Evolutionary conservation across 2,113 vertebrate species (phyloP), one percentile per base, ranked within the genome.

Genomic region (Salvelinus sp.): DNA sequence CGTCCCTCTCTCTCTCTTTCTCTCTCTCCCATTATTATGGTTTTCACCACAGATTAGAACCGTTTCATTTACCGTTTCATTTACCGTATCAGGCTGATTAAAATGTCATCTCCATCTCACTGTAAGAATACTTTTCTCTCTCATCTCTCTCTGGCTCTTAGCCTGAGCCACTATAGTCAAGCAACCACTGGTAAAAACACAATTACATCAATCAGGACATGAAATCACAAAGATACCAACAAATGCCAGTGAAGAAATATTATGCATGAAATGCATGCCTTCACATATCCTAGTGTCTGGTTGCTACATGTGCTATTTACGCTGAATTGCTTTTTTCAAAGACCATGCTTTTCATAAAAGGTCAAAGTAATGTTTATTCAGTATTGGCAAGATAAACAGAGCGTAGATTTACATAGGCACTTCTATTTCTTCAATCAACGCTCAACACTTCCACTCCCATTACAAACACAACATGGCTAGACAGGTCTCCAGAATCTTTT

Each of bases 371-470:
- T 22, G 23, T 23, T 25, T 20, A 3, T 63, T n/a, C 38, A 47
- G 74, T 48, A 76, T 84, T 54, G 20, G 14, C 10, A 30, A 58
- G 12, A 77, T 78, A 30, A 57, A 70, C 23, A 4, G 48, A 67
- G 25, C 18, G 48, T 72, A 13, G 50, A 72, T 72, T 75, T 69
- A 66, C 18, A 64, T 23, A 18, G 57, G 0, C 6, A 28, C 74
- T 57, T 44, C 79, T 44, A 27, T 79, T 75, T 67, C 68, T 79
- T 47, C 44, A 18, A 77, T 69, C 76, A 60, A 70, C 30, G 3
- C 30, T 4, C 28, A 79, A 72, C 20, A 69, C 48, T 70, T 80
- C 47, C 48, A 73, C 69, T 75, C 70, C 54, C 38, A 80, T 13
- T 38, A 58, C 50, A 76, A 78, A 81, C n/a, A 76, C 23, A 58